Conservation (phyloP, 2,797 vertebrate genomes). For the Eupleurogrammus muticus region DNA sequence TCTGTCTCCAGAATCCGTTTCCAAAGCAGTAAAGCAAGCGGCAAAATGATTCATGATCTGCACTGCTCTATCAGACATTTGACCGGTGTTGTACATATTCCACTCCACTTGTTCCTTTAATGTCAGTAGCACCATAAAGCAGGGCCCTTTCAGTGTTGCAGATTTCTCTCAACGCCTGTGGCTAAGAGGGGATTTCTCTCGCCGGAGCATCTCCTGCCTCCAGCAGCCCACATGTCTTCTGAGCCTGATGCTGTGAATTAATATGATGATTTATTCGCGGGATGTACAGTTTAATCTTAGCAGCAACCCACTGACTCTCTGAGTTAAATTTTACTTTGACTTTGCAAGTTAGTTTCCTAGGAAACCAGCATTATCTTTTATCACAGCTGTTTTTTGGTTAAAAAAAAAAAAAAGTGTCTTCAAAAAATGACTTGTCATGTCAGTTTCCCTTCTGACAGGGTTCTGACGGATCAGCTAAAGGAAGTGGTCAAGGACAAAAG, state of each 20-base stretch:
- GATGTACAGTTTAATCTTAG: slow-evolving; percentile 34
- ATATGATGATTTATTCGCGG: slow-evolving; percentile 43
- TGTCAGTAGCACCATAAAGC: slow-evolving; percentile 56
- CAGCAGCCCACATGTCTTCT: slow-evolving; percentile 60
- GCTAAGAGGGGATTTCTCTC: slow-evolving; percentile 41
- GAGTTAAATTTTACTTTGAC: not conserved
- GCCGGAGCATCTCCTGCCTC: slow-evolving; percentile 57
- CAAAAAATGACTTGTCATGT: slow-evolving; percentile 22
- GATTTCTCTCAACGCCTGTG: slow-evolving; percentile 36
- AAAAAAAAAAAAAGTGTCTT: not conserved
- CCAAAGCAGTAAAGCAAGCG: slow-evolving; percentile 22
- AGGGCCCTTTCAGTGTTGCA: slow-evolving; percentile 34
- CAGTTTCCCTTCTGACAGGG: slow-evolving; percentile 29
- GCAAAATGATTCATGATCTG: slow-evolving; percentile 46
- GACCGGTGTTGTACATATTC: slow-evolving; percentile 43
- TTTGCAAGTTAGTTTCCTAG: not conserved
- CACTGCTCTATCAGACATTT: slow-evolving; percentile 44
- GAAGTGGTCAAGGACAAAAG: slow-evolving; percentile 59
- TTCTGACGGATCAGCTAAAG: slow-evolving; percentile 35
- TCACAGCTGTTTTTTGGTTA: not conserved
- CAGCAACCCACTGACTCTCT: not conserved
- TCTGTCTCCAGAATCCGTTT: slow-evolving; percentile 40
- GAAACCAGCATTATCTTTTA: not conserved
- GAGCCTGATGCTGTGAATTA: slow-evolving; percentile 24
- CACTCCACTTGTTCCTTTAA: slow-evolving; percentile 60